A percentile compares a stretch with the other conserved stretches of the same genome.
These are phyloP conservation scores for Neodiprion pinetum DNA, from an alignment of 1,140 invertebrate species.

Conservation along the genomic window DNA sequence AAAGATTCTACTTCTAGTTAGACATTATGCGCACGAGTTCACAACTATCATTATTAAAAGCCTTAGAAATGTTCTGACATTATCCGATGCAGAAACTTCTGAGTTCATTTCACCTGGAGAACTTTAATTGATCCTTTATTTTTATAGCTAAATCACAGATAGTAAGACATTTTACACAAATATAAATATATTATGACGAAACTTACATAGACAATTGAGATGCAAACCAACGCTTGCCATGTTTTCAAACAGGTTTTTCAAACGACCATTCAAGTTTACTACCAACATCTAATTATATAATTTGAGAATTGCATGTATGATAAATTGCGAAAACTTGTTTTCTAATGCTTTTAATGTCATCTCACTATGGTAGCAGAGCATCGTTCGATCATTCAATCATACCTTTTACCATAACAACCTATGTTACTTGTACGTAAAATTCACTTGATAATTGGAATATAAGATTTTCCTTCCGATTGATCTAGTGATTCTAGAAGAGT, in stretches of 20 bases:
- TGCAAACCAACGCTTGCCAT: background rate
- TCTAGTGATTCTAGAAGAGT: too few relatives aligned
- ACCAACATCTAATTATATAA: background rate
- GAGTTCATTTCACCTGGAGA: background rate
- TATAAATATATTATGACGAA: background rate
- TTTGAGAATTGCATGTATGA: background rate
- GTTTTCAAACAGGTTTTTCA: background rate
- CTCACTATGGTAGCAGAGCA: background rate
- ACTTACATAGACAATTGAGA: background rate
- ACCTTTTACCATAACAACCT: background rate
- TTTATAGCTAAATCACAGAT: slow-evolving; percentile 6
- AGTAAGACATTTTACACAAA: background rate
- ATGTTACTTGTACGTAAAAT: background rate
- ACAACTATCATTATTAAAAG: too few relatives aligned
- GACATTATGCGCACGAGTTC: background rate
- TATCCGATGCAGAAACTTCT: background rate
- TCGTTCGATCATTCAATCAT: background rate
- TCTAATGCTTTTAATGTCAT: too few relatives aligned
- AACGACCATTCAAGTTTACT: background rate
- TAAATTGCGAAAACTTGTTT: too few relatives aligned
- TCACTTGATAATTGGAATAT: too few relatives aligned
- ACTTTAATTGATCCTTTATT: background rate
- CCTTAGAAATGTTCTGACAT: background rate
- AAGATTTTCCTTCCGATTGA: too few relatives aligned
- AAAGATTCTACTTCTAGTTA: background rate